Evolutionary conservation across 2,888 invertebrate genomes (phyloP), one percentile per base, ranked within the genome.

Genomic region (Sarcophaga rosellei): DNA sequence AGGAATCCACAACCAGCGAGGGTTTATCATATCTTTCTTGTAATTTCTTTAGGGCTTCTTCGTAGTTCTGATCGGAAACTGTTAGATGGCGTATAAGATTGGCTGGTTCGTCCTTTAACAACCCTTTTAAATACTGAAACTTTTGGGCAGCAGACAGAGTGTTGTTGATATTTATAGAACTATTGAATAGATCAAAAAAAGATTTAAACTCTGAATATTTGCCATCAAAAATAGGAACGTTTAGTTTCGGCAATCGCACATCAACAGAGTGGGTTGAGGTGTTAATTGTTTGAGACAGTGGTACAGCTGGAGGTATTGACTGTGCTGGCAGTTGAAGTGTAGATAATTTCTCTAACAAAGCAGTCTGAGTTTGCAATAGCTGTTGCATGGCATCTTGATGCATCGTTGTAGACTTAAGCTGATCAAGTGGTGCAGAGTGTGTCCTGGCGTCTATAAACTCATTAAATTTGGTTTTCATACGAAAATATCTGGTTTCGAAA

Each of bases 1-100:
- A 78, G 0, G 81, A 82, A 63, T 86, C 65, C 2, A 77, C 79
- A 12, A 84, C 80, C 17, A 88, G 69, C 4, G 79, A 72, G 4
- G 70, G 79, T 23, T 84, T 76, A 59, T 88, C 81, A n/a, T 79
- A 86, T 57, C 77, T 57, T 53, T 84, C 47, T 35, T 81, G 75
- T 11, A 87, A 53, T 8, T 68, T 76, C n/a, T 80, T 82, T 59
- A 74, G 68, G 1, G 81, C 83, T 81, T 85, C 83, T 21, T 72
- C 61, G 59, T 85, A 85, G 45, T 85, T 85, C 20, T 23, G 35
- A n/a, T 84, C 81, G 8, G 79, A 68, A 23, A 81, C 73, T 17
- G 81, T 35, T 10, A 84, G 66, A 57, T 81, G 68, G 10, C 72
- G 57, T 12, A 85, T 68, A 21, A 84, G 70, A 61, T 76, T 59